Evolutionary conservation across 2,888 invertebrate genomes (phyloP).

Genomic region (Anthrax anthrax): DNA sequence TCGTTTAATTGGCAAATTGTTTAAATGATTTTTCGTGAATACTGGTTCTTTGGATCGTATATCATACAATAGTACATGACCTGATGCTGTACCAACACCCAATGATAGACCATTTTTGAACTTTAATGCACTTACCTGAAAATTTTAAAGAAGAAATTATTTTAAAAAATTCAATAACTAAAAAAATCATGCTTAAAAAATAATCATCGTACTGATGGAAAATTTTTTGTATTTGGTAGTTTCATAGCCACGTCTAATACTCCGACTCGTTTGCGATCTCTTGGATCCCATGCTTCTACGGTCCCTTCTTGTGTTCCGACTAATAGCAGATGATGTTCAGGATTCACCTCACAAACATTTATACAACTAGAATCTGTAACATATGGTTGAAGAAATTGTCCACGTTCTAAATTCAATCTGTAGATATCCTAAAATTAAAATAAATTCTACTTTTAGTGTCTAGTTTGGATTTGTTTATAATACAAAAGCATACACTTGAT

Average conservation of each 20-base stretch:
- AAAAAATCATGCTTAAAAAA: too few species aligned
- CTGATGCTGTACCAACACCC: conserved; percentile 87
- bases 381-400: conserved; percentile 81
- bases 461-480: too few species aligned
- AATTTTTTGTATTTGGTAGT: conserved; percentile 39
- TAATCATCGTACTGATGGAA: conserved; percentile 29
- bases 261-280: conserved; percentile 61
- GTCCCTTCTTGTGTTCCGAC: conserved; percentile 82
- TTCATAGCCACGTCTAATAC: conserved; percentile 69
- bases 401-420: conserved; percentile 87
- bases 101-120: conserved; percentile 60
- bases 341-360: conserved; percentile 76
- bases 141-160: background rate
- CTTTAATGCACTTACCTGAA: conserved; percentile 56
- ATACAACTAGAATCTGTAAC: conserved; percentile 58
- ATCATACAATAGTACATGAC: conserved; percentile 89
- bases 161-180: background rate
- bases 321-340: conserved; percentile 72
- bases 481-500: conserved; percentile 44
- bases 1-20: conserved; percentile 78
- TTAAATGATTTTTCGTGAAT: conserved; percentile 86
- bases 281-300: conserved; percentile 94
- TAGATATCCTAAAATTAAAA: conserved; percentile 62
- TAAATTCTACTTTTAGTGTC: background rate
- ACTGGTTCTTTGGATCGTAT: conserved; percentile 82